Evolutionary conservation across 2,888 invertebrate genomes (phyloP).

Genomic region (Megaustenia siamemsis): DNA sequence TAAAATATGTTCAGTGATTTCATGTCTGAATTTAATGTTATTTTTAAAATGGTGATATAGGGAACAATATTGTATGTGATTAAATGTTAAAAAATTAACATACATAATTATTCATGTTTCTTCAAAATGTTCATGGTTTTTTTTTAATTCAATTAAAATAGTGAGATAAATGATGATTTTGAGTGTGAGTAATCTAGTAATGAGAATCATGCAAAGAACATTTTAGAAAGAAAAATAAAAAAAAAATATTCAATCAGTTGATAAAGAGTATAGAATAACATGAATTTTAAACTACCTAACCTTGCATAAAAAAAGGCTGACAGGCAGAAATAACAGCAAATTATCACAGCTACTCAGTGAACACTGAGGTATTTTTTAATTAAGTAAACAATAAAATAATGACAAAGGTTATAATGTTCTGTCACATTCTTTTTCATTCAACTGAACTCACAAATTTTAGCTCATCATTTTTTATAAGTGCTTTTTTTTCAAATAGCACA

Average conservation of each 20-base stretch:
- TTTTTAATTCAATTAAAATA: too few relatives aligned
- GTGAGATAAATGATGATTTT: too few relatives aligned
- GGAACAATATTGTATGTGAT: too few relatives aligned
- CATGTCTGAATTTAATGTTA: not conserved
- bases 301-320: not conserved
- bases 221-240: not conserved
- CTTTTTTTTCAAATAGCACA: too few relatives aligned
- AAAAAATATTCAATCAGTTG: not conserved
- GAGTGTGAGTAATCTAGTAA: too few relatives aligned
- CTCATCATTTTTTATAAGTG: not conserved
- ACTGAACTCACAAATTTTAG: not conserved
- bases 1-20: not conserved
- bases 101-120: too few relatives aligned
- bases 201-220: too few relatives aligned
- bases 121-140: too few relatives aligned
- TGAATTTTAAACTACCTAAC: not conserved
- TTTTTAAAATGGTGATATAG: too few relatives aligned
- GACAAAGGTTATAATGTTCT: not conserved
- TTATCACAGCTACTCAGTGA: conserved; percentile 22
- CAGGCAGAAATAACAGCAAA: not conserved
- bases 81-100: too few relatives aligned
- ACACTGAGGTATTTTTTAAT: conserved; percentile 31
- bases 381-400: not conserved
- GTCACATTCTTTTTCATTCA: not conserved
- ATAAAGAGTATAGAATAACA: not conserved